Evolutionary conservation across 1,140 invertebrate species (phyloP).

Genomic region (Marisa cornuarietis): DNA sequence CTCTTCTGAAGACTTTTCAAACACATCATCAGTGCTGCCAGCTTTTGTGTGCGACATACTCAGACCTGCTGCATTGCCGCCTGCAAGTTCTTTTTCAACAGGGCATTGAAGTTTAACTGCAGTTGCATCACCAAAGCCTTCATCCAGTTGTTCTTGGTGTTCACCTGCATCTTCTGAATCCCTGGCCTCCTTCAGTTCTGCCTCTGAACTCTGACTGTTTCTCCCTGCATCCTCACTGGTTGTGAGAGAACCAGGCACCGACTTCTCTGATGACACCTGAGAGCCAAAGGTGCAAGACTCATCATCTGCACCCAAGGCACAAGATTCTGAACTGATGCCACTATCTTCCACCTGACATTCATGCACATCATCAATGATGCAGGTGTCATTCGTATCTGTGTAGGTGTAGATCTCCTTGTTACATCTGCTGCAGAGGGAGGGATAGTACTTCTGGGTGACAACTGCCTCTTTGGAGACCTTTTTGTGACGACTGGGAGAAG

Average conservation of each 20-base stretch:
- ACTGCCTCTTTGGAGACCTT: conserved; percentile 15
- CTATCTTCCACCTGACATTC: conserved; percentile 22
- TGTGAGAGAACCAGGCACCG: background rate
- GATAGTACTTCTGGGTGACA: conserved; percentile 33
- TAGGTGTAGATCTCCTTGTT: conserved; percentile 65
- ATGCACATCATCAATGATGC: conserved; percentile 69
- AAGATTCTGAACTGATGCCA: conserved; percentile 17
- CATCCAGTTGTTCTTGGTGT: too few species aligned
- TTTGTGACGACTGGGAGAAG: conserved; percentile 5
- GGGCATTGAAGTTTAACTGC: too few species aligned
- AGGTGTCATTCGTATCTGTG: conserved; percentile 77
- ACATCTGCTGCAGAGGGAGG: conserved; percentile 50
- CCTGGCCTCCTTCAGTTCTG: too few species aligned
- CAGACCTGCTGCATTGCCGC: too few species aligned
- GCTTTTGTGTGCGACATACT: too few species aligned
- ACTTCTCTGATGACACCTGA: background rate
- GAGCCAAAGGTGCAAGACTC: background rate
- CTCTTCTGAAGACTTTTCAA: too few species aligned
- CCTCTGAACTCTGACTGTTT: too few species aligned
- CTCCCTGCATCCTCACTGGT: background rate
- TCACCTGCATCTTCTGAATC: too few species aligned
- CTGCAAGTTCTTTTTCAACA: too few species aligned
- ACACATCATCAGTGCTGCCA: too few species aligned
- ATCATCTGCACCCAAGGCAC: conserved; percentile 3
- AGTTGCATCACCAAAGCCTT: too few species aligned